These are phyloP conservation scores for Resseliella maxima DNA, from an alignment of 2,888 invertebrate genomes.

Conservation along the genomic window DNA sequence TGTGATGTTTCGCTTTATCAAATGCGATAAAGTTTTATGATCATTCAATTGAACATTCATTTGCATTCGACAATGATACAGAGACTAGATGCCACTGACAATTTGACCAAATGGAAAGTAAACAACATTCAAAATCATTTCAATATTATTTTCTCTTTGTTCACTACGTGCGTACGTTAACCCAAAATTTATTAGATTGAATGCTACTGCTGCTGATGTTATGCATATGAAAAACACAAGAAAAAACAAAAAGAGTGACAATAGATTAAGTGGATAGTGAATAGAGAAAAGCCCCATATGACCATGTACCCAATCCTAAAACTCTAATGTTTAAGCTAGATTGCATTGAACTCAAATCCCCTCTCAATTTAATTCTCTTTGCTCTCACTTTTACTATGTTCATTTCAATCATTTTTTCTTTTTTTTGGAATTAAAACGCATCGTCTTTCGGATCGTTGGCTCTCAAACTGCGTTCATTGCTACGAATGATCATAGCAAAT, in stretches of 20 bases:
- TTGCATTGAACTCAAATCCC: background rate
- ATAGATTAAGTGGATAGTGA: background rate
- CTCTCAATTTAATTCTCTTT: background rate
- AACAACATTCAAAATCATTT: background rate
- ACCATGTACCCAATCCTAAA: background rate
- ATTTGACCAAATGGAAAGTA: background rate
- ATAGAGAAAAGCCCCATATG: constrained; percentile 34
- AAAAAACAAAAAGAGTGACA: background rate
- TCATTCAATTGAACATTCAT: too few relatives aligned
- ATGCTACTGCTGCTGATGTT: background rate
- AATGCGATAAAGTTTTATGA: too few relatives aligned
- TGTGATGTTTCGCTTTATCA: too few relatives aligned
- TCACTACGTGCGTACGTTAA: constrained; percentile 17
- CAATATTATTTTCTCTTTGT: background rate
- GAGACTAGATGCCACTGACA: background rate
- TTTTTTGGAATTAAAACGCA: background rate
- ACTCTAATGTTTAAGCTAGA: background rate
- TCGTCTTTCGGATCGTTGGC: background rate
- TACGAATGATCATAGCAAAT: constrained; percentile 19
- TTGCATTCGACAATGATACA: too few relatives aligned
- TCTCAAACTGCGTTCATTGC: constrained; percentile 38
- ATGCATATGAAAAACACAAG: background rate
- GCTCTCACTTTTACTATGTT: background rate
- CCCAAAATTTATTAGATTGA: constrained; percentile 47
- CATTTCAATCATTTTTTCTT: background rate